A percentile compares a stretch with the other conserved stretches of the same genome.
Conservation (phyloP, 2,888 invertebrate genomes). For the Polymixis flavicincta region DNA sequence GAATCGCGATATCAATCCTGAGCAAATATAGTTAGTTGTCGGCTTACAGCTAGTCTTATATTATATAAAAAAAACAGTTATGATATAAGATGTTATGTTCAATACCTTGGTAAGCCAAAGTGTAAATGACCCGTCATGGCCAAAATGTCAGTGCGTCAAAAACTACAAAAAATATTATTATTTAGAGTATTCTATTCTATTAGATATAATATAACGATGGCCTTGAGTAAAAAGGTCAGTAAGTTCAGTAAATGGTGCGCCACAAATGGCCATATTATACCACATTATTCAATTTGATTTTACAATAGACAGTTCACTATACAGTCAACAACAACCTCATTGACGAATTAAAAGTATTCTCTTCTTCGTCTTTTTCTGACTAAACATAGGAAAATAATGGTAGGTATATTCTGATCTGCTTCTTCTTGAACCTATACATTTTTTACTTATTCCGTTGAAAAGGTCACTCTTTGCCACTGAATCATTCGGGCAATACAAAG, state of each 20-base stretch:
- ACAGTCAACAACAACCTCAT: not conserved
- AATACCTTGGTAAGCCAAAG: not conserved
- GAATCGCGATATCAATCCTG: too few species aligned
- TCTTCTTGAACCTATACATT: too few species aligned
- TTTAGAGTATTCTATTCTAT: not conserved
- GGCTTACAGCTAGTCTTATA: not conserved
- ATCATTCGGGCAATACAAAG: not conserved
- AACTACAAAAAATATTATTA: not conserved
- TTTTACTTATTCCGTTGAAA: too few species aligned
- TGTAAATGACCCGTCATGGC: not conserved
- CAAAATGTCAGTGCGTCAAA: too few species aligned
- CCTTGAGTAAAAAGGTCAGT: conserved; percentile 7
- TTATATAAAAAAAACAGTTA: not conserved
- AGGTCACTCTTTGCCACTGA: not conserved
- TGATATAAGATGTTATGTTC: not conserved
- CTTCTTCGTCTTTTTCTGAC: too few species aligned
- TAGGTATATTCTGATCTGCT: too few species aligned
- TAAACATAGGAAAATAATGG: too few species aligned
- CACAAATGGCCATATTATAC: not conserved
- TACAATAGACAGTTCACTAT: not conserved
- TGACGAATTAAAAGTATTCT: not conserved
- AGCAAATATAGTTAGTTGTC: not conserved
- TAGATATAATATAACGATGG: not conserved
- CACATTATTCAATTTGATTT: not conserved
- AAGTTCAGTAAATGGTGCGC: not conserved